Conservation (phyloP, 1,140 invertebrate genomes). For the Magallana gigas region DNA sequence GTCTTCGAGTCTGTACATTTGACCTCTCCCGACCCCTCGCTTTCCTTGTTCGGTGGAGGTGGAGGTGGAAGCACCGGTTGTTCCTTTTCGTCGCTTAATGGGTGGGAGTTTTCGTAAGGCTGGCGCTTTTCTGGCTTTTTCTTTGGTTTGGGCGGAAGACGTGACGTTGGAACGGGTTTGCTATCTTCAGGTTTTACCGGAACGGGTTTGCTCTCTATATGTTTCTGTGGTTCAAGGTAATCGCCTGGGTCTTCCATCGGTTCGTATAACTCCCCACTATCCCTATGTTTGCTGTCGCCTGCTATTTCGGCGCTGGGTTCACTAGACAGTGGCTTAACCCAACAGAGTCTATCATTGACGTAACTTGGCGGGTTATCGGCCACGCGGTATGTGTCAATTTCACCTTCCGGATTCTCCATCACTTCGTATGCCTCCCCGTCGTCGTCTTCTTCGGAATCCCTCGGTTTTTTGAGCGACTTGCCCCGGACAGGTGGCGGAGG, state of each 20-base stretch:
- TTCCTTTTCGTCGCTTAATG: no score
- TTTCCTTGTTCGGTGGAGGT: no score
- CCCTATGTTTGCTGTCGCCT: background rate
- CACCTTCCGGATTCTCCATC: background rate
- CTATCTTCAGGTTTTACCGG: no score
- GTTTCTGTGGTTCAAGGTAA: background rate
- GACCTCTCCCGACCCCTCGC: no score
- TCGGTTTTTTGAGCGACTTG: background rate
- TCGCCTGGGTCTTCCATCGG: background rate
- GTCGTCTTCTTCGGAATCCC: background rate
- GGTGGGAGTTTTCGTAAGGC: no score
- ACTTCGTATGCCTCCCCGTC: background rate
- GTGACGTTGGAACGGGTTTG: background rate
- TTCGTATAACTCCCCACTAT: background rate
- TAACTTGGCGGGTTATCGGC: background rate
- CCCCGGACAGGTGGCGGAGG: background rate
- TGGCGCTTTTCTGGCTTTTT: background rate
- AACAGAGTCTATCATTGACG: conserved; percentile 5
- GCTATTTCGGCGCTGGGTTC: no score
- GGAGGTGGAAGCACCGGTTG: no score
- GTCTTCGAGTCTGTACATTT: background rate
- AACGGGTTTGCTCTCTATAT: background rate
- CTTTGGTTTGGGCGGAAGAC: background rate
- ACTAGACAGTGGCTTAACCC: background rate
- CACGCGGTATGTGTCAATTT: background rate